These are phyloP conservation scores for Subacronicta megacephala DNA, from an alignment of 2,888 invertebrate genomes.

Conservation along the genomic window DNA sequence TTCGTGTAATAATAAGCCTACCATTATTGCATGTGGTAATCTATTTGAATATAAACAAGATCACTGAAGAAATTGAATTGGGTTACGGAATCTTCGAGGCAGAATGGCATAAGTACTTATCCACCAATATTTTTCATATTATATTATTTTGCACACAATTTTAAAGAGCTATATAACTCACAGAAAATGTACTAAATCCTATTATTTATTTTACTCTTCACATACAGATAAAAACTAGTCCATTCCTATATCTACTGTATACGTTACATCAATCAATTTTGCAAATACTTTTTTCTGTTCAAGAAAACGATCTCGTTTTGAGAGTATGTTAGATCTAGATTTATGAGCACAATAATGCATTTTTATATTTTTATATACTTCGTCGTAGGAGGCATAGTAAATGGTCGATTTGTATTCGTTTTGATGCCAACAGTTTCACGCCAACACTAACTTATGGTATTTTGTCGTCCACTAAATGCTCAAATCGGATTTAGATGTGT, in stretches of 20 bases:
- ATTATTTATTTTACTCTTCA: conserved; percentile 1
- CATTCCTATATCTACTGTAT: conserved; percentile 7
- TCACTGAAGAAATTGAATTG: too few species aligned
- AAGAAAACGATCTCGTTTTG: conserved; percentile 19
- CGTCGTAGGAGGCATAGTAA: conserved; percentile 34
- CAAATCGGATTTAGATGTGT: conserved; percentile 1
- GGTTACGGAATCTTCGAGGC: not conserved
- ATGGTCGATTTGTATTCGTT: conserved; percentile 33
- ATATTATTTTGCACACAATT: not conserved
- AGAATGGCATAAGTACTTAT: not conserved
- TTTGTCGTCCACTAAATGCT: conserved; percentile 15
- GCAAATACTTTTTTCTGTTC: conserved; percentile 24
- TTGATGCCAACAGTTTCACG: conserved; percentile 36
- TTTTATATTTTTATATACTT: conserved; percentile 27
- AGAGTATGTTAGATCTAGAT: conserved; percentile 18
- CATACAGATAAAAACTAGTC: conserved; percentile 11
- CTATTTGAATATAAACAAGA: too few species aligned
- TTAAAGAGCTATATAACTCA: not conserved
- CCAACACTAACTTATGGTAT: conserved; percentile 3
- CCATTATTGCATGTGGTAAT: too few species aligned
- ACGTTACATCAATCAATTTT: conserved; percentile 37
- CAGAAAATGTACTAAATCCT: not conserved
- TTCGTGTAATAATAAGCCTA: too few species aligned
- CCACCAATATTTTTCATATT: not conserved
- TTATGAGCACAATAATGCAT: conserved; percentile 35